Base-by-base conservation (phyloP, 2,113 vertebrate species). In the Gallinago undulata region DNA sequence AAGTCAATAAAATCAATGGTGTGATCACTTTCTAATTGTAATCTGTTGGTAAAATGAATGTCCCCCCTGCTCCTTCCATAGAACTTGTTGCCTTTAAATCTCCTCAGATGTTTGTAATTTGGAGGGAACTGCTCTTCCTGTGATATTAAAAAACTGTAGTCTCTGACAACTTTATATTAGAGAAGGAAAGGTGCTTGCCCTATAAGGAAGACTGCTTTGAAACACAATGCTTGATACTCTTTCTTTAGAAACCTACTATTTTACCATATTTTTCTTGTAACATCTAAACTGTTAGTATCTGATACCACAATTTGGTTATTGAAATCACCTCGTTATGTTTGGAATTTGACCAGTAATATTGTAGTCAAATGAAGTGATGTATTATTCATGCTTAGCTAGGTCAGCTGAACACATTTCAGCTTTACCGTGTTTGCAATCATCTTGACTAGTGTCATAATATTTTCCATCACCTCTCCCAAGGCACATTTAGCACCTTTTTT, bases 361-460 rank as follows among this genome's bases (percentile, higher is more conserved):
- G 88, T 90, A 94, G 77, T 86, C 86, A 96, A 95, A 94, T 81
- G 91, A 95, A 87, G 79, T 4, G 9, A 94, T 95, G 78, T 90
- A 94, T 88, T 96, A 94, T 95, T 87, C 90, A 93, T 93, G 77
- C 41, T 90, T 90, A 90, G 66, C 94, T 96, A 92, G 93, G 94
- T 94, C 95, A 97, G 43, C 83, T 91, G 92, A 93, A 93, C 88
- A 90, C 93, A 90, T 94, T 95, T 97, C 93, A 93, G 79, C 84
- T 76, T 89, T 87, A 95, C 89, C 18, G 21, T 95, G 89, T 97
- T 96, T 94, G 94, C 90, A 97, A 96, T 97, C 96, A 96, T 96
- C 93, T 98, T 97, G 95, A 97, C 91, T 98, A 86, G 79, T 97
- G 96, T 98, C 97, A 98, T 97, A 98, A 98, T 97, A 98, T 98